phyloP scores from a whole-genome alignment of 2,113 vertebrate species.

The Clarias batrachus region DNA sequence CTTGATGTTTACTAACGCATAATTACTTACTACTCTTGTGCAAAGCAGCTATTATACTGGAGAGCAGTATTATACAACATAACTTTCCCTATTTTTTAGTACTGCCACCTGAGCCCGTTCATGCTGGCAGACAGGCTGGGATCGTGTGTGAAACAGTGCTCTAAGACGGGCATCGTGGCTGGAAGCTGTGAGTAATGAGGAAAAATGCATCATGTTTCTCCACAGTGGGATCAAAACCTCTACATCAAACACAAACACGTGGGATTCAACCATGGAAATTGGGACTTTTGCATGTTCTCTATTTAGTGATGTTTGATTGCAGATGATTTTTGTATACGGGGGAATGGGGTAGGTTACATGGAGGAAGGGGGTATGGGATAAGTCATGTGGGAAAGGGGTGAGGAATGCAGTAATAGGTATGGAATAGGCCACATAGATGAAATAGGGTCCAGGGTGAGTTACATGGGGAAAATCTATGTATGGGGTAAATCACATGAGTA shows the following conservation, averaged over 20 bases:
- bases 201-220: background rate
- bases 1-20: too few species aligned
- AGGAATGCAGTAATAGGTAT: too few species aligned
- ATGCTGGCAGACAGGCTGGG: constrained; percentile 64
- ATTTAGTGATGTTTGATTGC: background rate
- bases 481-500: too few species aligned
- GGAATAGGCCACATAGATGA: too few species aligned
- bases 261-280: background rate
- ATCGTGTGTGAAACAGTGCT: constrained; percentile 62
- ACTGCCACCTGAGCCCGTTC: constrained; percentile 68
- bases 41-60: background rate
- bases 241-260: background rate
- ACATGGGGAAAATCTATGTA: too few species aligned
- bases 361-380: too few species aligned
- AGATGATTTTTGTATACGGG: background rate
- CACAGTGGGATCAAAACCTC: background rate
- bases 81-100: constrained; percentile 51
- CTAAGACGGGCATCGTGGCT: constrained; percentile 56
- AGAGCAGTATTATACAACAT: too few species aligned
- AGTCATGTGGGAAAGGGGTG: too few species aligned
- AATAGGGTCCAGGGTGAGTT: too few species aligned
- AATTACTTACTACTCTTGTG: background rate
- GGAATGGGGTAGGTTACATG: too few species aligned
- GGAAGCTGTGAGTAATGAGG: constrained; percentile 18
- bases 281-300: background rate